Evolutionary conservation across 2,113 vertebrate species (phyloP), one percentile per base, ranked within the genome.

Genomic region (Carassius auratus): DNA sequence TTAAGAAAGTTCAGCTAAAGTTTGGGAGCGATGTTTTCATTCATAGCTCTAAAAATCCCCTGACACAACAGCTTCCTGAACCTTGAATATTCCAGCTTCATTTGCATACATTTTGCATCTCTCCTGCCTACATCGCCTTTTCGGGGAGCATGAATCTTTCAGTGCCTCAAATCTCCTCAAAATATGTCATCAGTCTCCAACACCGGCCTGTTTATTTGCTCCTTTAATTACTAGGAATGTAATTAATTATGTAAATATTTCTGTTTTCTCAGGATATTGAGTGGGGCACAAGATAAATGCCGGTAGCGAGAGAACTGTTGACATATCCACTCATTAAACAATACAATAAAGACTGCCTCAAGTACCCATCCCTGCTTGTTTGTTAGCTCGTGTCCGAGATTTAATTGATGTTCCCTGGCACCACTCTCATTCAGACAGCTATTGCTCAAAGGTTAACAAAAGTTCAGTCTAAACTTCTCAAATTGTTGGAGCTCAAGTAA

Each of bases 221-320:
- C 84, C 78, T 86, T 84, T 85, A 82, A 88, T 85, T 87, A 87
- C 87, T 86, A 66, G 45, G 62, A 90, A 87, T 87, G 89, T 87
- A 93, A 94, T 94, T 90, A 93, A 91, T 92, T 91, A 94, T 92
- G 92, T 89, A 93, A 91, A 93, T 91, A 90, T 75, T 38, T 9
- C 81, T 90, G 90, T 91, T 91, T 92, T 91, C 91, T 79, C 85
- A 87, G 87, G 75, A 91, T 92, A 90, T 87, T 82, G 87, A 92
- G 69, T 84, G 73, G 80, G 52, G 84, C 30, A 17, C 0, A 61
- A 81, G 19, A 76, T 48, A 71, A 17, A 10, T 30, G 55, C 52
- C 26, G 57, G 61, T 50, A 17, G 30, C 23, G 84, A 86, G 55
- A 48, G 80, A 77, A 84, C 77, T 91, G 92, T 93, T 90, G 92